A percentile compares a stretch with the other conserved stretches of the same genome.
These are phyloP conservation scores for Enteromius mattozi DNA, from an alignment of 2,797 vertebrate species.

Conservation along the genomic window DNA sequence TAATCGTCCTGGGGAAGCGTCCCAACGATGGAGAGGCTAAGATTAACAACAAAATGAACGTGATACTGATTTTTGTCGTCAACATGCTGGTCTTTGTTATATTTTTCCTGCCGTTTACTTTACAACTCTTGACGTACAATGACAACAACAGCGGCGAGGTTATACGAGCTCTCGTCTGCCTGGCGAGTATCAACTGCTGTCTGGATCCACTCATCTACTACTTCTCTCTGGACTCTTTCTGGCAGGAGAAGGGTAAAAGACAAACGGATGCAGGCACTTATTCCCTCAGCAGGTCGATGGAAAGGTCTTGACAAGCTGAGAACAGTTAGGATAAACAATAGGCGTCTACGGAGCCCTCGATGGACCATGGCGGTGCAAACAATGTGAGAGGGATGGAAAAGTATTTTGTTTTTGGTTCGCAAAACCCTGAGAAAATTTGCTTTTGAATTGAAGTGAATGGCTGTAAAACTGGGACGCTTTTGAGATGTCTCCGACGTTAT, in stretches of 20 bases:
- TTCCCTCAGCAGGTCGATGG: slow-evolving; percentile 20
- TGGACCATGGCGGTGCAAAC: no score
- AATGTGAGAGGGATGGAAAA: background rate
- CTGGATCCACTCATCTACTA: slow-evolving; percentile 56
- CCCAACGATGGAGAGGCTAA: background rate
- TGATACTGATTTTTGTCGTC: slow-evolving; percentile 46
- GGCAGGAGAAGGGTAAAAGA: slow-evolving; percentile 42
- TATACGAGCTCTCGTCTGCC: slow-evolving; percentile 9
- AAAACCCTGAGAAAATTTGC: background rate
- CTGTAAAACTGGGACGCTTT: background rate
- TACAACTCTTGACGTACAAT: background rate
- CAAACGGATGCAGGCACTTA: background rate
- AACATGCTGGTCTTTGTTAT: slow-evolving; percentile 51
- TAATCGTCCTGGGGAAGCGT: slow-evolving; percentile 4
- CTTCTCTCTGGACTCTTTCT: slow-evolving; percentile 58
- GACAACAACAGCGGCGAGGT: accelerated
- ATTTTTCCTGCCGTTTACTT: slow-evolving; percentile 47
- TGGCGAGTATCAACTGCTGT: slow-evolving; percentile 54
- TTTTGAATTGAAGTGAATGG: background rate
- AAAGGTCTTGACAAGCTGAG: background rate
- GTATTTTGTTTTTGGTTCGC: background rate
- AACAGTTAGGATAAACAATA: background rate
- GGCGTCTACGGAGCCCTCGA: background rate
- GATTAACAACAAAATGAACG: slow-evolving; percentile 39
- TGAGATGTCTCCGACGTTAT: background rate